These are phyloP conservation scores for Drosophila ohnishii DNA, from an alignment of 1,140 invertebrate genomes.

Conservation along the genomic window DNA sequence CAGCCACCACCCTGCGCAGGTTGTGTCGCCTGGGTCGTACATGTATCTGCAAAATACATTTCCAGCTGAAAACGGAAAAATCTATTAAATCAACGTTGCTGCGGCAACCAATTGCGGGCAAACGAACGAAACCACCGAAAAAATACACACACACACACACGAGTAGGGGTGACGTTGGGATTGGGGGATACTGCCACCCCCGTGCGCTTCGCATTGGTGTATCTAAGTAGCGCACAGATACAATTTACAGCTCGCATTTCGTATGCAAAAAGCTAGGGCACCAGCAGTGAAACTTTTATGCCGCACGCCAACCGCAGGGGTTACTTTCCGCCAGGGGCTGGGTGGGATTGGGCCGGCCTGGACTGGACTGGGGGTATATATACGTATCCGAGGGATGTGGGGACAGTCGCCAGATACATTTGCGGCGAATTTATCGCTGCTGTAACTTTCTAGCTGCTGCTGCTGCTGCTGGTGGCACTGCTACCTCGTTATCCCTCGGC, in stretches of 20 bases:
- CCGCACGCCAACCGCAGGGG: constrained; percentile 67
- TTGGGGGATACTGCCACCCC: constrained; percentile 51
- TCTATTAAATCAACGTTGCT: constrained; percentile 83
- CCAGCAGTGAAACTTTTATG: constrained; percentile 48
- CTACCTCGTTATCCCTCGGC: constrained; percentile 16
- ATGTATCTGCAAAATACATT: constrained; percentile 76
- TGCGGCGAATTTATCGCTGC: constrained; percentile 77
- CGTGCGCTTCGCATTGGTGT: constrained; percentile 67
- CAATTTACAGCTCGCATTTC: constrained; percentile 81
- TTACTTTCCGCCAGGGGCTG: not conserved
- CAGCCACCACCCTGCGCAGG: not conserved
- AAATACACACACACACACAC: constrained; percentile 38
- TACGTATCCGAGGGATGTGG: not conserved
- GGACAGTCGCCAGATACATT: constrained; percentile 73
- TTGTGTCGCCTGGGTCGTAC: constrained; percentile 44
- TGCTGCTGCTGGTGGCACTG: constrained; percentile 26
- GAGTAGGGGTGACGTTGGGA: constrained; percentile 3
- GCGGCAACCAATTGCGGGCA: constrained; percentile 81
- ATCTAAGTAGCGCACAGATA: constrained; percentile 80
- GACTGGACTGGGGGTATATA: not conserved
- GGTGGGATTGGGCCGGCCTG: not conserved
- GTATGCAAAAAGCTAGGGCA: constrained; percentile 68
- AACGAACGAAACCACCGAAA: constrained; percentile 82
- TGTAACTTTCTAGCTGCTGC: constrained; percentile 64
- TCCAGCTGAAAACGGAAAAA: constrained; percentile 77